These are phyloP conservation scores for Tipula lateralis DNA, from an alignment of 2,888 invertebrate species.

Conservation along the genomic window DNA sequence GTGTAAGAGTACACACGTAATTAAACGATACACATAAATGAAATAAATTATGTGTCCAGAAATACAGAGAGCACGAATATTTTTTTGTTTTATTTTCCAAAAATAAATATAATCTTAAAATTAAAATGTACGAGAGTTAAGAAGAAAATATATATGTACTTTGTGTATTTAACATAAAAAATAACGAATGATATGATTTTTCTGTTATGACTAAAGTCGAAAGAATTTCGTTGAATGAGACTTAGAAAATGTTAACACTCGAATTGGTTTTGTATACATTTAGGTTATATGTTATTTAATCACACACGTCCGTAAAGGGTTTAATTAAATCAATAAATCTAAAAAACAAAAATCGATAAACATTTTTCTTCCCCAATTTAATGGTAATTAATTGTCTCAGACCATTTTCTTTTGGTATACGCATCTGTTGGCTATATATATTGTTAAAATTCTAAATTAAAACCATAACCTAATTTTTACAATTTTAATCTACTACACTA, in stretches of 20 bases:
- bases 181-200: slow-evolving; percentile 19
- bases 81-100: neutral
- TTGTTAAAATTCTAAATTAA: neutral
- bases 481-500: neutral
- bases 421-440: neutral
- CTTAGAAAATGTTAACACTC: neutral
- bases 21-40: neutral
- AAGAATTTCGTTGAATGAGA: neutral
- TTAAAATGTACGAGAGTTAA: neutral
- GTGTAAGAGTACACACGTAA: neutral
- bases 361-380: neutral
- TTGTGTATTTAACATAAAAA: neutral
- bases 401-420: neutral
- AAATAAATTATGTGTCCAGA: neutral
- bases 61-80: neutral
- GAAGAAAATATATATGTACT: neutral
- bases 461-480: neutral
- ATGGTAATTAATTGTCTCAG: neutral
- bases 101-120: neutral
- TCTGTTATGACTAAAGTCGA: neutral
- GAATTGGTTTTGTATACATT: neutral
- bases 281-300: neutral
- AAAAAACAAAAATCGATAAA: neutral
- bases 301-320: neutral
- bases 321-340: slow-evolving; percentile 19